Evolutionary conservation across 2,888 invertebrate genomes (phyloP).

Genomic region (Temnothorax ravouxi): DNA sequence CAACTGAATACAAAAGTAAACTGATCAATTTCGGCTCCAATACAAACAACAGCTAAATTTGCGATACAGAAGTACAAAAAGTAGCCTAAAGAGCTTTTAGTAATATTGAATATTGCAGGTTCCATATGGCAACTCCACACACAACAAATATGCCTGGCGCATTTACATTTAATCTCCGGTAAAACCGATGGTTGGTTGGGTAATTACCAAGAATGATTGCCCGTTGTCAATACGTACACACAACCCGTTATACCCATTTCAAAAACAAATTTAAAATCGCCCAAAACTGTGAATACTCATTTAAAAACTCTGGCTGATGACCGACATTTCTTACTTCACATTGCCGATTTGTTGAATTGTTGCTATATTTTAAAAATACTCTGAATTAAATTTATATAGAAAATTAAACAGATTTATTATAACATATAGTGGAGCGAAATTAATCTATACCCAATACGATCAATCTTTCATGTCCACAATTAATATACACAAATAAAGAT

Average conservation of each 20-base stretch:
- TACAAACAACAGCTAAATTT: conserved; percentile 4
- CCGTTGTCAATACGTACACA: conserved; percentile 63
- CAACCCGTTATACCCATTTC: conserved; percentile 50
- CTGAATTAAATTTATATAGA: background rate
- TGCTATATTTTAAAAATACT: conserved; percentile 7
- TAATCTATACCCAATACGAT: background rate
- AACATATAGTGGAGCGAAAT: background rate
- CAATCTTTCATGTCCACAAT: background rate
- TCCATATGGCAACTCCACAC: conserved; percentile 28
- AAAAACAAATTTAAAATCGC: conserved; percentile 48
- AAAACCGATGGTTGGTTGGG: conserved; percentile 72
- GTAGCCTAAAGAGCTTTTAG: conserved; percentile 29
- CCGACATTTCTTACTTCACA: background rate
- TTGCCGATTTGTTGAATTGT: background rate
- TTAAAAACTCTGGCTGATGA: conserved; percentile 22
- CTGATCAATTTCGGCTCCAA: background rate
- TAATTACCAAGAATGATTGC: conserved; percentile 74
- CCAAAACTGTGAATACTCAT: conserved; percentile 28
- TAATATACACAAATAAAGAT: background rate
- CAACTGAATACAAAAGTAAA: background rate
- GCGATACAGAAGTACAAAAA: conserved; percentile 1
- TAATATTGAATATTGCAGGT: conserved; percentile 42
- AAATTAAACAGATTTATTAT: background rate
- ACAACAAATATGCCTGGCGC: conserved; percentile 56
- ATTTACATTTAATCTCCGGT: conserved; percentile 70